Evolutionary conservation across 1,140 invertebrate species (phyloP).

Genomic region (Platyura marginata): DNA sequence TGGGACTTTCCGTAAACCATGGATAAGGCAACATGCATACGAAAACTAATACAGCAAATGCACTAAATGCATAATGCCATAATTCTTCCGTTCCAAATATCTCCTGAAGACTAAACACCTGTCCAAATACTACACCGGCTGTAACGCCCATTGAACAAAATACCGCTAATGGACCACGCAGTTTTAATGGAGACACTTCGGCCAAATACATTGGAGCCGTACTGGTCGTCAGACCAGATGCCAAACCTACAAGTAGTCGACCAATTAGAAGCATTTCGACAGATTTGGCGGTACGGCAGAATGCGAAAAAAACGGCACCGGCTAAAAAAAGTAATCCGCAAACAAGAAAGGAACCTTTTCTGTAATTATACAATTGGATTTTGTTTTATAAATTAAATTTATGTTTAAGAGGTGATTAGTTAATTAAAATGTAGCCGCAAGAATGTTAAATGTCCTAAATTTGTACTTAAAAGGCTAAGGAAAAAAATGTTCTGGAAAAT

Average conservation of each 20-base stretch:
- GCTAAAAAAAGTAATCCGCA: slow-evolving; percentile 14
- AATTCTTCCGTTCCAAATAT: slow-evolving; percentile 30
- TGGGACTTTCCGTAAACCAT: slow-evolving; percentile 66
- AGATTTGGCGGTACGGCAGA: slow-evolving; percentile 36
- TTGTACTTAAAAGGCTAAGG: too few species aligned
- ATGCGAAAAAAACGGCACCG: slow-evolving; percentile 37
- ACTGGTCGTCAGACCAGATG: slow-evolving; percentile 53
- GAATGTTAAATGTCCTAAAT: too few species aligned
- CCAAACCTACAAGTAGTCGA: slow-evolving; percentile 48
- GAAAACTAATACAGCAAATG: slow-evolving; percentile 36
- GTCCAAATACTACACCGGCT: not conserved
- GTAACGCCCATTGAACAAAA: slow-evolving; percentile 25
- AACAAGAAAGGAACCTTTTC: slow-evolving; percentile 18
- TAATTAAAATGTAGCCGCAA: too few species aligned
- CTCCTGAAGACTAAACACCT: slow-evolving; percentile 8
- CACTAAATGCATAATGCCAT: slow-evolving; percentile 53
- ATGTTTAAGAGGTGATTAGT: too few species aligned
- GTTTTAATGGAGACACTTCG: slow-evolving; percentile 54
- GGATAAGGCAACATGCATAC: slow-evolving; percentile 35
- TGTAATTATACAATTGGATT: too few species aligned
- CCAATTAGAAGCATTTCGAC: slow-evolving; percentile 54
- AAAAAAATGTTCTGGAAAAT: too few species aligned
- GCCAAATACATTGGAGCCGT: slow-evolving; percentile 72
- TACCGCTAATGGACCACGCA: slow-evolving; percentile 63
- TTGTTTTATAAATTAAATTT: too few species aligned